Conservation (phyloP, 2,113 vertebrate genomes). For the Nesogale talazaci region DNA sequence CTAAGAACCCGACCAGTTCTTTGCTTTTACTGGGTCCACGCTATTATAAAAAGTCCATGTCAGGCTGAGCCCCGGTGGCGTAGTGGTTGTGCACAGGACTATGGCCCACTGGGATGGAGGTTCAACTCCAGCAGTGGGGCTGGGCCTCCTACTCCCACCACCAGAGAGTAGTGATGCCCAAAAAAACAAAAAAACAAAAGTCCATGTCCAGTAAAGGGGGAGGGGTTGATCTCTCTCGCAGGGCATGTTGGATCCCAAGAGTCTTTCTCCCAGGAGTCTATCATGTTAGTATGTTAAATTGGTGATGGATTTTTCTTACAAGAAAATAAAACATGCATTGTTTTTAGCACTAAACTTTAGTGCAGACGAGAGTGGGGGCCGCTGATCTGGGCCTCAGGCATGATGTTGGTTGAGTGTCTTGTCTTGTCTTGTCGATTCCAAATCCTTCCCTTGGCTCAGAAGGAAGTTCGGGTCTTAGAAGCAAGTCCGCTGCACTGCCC, state of each 20-base stretch:
- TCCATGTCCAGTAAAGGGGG: not conserved
- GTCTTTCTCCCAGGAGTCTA: not conserved
- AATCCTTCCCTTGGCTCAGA: not conserved
- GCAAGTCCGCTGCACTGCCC: not conserved
- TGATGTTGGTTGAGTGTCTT: accelerated
- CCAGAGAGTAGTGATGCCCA: too few species aligned
- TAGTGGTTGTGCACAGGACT: too few species aligned
- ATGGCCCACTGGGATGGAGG: too few species aligned
- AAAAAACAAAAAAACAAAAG: too few species aligned
- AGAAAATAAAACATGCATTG: constrained; percentile 3
- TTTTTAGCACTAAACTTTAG: constrained; percentile 1
- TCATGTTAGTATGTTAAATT: not conserved
- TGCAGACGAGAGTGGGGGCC: not conserved
- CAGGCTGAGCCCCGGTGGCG: too few species aligned
- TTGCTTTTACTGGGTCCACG: too few species aligned
- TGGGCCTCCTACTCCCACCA: too few species aligned
- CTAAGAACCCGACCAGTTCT: not conserved
- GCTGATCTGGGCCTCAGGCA: not conserved
- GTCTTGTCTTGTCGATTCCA: not conserved
- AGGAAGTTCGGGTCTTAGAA: not conserved
- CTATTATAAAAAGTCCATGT: not conserved
- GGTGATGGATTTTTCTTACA: constrained; percentile 8
- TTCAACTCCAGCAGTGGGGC: too few species aligned
- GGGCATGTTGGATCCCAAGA: not conserved
- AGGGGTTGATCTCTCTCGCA: not conserved